Evolutionary conservation across 2,113 vertebrate genomes (phyloP).

Genomic region (Gallinago undulata): DNA sequence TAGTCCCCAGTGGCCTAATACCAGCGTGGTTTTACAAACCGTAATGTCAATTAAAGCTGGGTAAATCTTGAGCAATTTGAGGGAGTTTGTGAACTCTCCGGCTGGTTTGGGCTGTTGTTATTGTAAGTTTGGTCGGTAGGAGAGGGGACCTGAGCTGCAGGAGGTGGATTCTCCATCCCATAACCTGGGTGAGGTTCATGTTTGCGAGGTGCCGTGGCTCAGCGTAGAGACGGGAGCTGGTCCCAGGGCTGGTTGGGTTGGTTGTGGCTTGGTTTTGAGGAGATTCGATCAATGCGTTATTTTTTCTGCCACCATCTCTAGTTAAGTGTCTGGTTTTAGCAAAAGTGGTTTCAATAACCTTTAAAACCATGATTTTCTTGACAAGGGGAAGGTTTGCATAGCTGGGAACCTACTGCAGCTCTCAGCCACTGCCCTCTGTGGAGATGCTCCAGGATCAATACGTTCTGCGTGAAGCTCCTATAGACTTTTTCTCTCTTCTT

Average conservation of each 20-base stretch:
- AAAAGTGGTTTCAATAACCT: neutral
- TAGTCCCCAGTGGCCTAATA: neutral
- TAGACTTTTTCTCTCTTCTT: neutral
- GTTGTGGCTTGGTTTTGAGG: neutral
- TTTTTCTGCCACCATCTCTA: neutral
- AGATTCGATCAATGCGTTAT: neutral
- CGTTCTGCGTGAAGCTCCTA: fast-evolving
- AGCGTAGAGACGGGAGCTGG: neutral
- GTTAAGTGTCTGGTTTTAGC: neutral
- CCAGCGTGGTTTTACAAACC: neutral
- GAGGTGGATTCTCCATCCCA: neutral
- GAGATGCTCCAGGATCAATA: neutral
- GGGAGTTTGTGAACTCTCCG: neutral
- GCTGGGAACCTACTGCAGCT: neutral
- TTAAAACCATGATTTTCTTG: neutral
- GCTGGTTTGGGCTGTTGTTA: neutral
- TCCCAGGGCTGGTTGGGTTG: neutral
- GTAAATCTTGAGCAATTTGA: neutral
- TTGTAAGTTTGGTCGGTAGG: neutral
- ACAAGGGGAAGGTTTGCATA: neutral
- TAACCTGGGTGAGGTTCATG: fast-evolving
- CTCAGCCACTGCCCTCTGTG: fast-evolving
- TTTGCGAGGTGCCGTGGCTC: neutral
- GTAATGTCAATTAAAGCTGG: neutral
- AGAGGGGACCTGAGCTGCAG: neutral